Evolutionary conservation across 1,140 invertebrate species (phyloP), one percentile per base, ranked within the genome.

Genomic region (Penaeus indicus): DNA sequence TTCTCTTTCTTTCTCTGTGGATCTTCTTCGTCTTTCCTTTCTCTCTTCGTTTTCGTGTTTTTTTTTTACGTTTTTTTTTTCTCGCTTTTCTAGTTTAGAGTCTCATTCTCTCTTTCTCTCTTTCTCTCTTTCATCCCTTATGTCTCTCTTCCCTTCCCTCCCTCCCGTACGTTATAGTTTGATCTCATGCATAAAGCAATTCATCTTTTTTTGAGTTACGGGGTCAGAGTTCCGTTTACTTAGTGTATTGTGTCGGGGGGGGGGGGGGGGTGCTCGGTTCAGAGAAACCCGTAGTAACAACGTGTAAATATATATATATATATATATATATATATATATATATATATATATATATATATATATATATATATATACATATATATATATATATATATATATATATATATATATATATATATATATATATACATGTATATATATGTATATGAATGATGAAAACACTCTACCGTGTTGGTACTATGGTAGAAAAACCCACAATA

Each of bases 391-490:
- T 25, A 62, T 64, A 13, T 64, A 22, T 25, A 62, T 64, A 22
- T 25, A 19, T 25, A 22, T 64, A 22, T 64, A 61, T 64, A 83
- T 64, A 83, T 64, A 61, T 64, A 83, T 64, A 64, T 63, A 61
- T 64, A 83, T 64, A 83, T 64, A 61, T 64, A 83, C 32, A 83
- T 64, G 4, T 64, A 83, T 64, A 83, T 64, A 83, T 64, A 62
- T 64, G 63, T 38, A 62, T 64, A 32, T 63, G 63, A 13, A 62
- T 64, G 63, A n/a, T n/a, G n/a, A n/a, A n/a, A n/a, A n/a, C n/a
- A n/a, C n/a, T n/a, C n/a, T n/a, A n/a, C n/a, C n/a, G n/a, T n/a
- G n/a, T n/a, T n/a, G n/a, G n/a, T n/a, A n/a, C n/a, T n/a, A n/a
- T n/a, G n/a, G n/a, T n/a, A n/a, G n/a, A n/a, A n/a, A n/a, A n/a